Conservation (phyloP, 30 jellyfish, hydroid and myxozoan species). For the Sanderia malayensis region DNA sequence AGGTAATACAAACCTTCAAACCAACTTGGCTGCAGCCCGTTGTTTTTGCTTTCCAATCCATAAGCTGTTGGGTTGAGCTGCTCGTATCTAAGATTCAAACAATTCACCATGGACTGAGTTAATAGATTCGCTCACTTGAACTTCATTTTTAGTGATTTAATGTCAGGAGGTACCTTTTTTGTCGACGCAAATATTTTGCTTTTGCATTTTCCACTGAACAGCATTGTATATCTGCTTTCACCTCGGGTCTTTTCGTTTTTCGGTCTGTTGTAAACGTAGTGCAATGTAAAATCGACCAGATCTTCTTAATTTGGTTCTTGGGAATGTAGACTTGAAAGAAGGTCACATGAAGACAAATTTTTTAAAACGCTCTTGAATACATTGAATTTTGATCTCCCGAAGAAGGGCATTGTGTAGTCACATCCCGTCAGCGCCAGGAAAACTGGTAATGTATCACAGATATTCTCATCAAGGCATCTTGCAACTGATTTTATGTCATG, state of each 20-base stretch:
- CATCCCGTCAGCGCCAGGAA: constrained; percentile 29
- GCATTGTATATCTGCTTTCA: constrained; percentile 8
- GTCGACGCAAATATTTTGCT: constrained; percentile 9
- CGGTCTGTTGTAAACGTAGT: constrained; percentile 2
- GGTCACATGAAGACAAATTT: constrained; percentile 4
- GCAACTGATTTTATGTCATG: constrained; percentile 26
- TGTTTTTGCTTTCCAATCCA: constrained; percentile 9
- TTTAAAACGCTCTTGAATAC: constrained; percentile 14
- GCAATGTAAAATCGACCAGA: neutral
- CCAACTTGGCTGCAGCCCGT: constrained; percentile 19
- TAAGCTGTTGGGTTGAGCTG: constrained; percentile 23
- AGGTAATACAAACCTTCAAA: constrained; percentile 12
- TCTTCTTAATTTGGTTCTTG: constrained; percentile 7
- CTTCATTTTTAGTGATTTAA: constrained; percentile 1
- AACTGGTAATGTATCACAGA: constrained; percentile 23
- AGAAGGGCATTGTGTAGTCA: constrained; percentile 31
- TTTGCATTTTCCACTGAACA: constrained; percentile 25
- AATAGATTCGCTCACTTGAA: constrained; percentile 1
- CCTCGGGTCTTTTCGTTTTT: constrained; percentile 2
- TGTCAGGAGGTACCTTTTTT: constrained; percentile 12
- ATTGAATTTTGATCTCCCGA: constrained; percentile 27
- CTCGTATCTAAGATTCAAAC: constrained; percentile 13
- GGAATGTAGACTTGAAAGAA: constrained; percentile 14
- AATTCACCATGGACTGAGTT: constrained; percentile 16
- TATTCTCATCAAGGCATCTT: constrained; percentile 15